phyloP scores from a whole-genome alignment of 2,113 vertebrate genomes.

The Pavo muticus region DNA sequence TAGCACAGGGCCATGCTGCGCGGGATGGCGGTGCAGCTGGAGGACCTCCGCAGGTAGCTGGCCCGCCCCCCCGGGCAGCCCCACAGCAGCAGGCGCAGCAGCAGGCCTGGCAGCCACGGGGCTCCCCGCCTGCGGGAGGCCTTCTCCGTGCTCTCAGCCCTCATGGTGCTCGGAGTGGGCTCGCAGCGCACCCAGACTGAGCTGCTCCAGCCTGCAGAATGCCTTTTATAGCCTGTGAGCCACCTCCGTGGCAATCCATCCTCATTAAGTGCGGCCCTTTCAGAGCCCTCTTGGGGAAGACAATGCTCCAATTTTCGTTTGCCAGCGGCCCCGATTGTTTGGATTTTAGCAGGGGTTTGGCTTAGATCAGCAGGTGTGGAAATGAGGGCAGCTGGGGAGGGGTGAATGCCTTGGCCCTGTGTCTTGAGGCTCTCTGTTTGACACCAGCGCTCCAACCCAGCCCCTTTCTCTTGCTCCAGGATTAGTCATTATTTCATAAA shows the following conservation, averaged over 20 bases:
- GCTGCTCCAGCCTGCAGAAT: background rate
- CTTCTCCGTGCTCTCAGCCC: background rate
- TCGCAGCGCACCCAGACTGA: background rate
- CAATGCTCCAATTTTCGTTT: constrained; percentile 73
- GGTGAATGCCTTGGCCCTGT: constrained; percentile 59
- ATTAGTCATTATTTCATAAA: constrained; percentile 77
- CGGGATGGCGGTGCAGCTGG: constrained; percentile 79
- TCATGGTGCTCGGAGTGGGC: background rate
- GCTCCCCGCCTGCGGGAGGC: background rate
- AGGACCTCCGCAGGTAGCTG: constrained; percentile 77
- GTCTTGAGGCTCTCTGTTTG: constrained; percentile 68
- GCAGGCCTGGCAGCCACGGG: constrained; percentile 29
- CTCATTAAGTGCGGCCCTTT: constrained; percentile 73
- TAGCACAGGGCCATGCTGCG: constrained; percentile 84
- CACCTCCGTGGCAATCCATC: constrained; percentile 68
- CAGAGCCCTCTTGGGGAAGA: constrained; percentile 69
- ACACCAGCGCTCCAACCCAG: constrained; percentile 55
- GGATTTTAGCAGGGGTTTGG: constrained; percentile 70
- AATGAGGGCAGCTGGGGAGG: constrained; percentile 72
- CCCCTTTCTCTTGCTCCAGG: constrained; percentile 64
- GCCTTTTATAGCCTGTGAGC: constrained; percentile 70
- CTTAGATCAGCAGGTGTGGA: constrained; percentile 76
- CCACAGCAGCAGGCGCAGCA: constrained; percentile 21
- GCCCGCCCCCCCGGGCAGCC: background rate
- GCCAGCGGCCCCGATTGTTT: constrained; percentile 71